A percentile compares a stretch with the other conserved stretches of the same genome.
Conservation (phyloP, 2,888 invertebrate species). For the Eupithecia pulchellata region DNA sequence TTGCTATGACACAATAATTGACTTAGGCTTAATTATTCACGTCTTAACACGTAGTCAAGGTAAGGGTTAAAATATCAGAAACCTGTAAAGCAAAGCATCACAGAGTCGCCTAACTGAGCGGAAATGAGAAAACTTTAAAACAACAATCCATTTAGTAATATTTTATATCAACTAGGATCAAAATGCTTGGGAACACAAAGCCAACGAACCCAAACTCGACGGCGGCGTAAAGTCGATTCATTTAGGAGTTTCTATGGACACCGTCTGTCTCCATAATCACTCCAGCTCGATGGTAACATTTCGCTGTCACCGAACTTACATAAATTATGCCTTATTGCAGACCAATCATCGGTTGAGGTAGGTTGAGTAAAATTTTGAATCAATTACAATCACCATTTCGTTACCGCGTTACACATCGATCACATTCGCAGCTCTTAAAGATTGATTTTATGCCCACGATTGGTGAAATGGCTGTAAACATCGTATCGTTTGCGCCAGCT, state of each 20-base stretch:
- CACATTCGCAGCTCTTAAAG: constrained; percentile 8
- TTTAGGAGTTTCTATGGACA: too few relatives aligned
- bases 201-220: too few relatives aligned
- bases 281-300: too few relatives aligned
- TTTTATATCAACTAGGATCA: not conserved
- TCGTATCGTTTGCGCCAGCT: constrained; percentile 10
- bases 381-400: constrained; percentile 2
- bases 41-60: not conserved
- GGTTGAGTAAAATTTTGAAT: constrained; percentile 4
- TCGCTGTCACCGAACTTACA: too few relatives aligned
- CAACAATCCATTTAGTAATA: too few relatives aligned
- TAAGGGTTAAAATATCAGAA: not conserved
- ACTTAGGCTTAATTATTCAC: not conserved
- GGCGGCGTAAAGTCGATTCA: too few relatives aligned
- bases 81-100: not conserved
- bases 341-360: too few relatives aligned
- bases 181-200: too few relatives aligned
- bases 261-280: too few relatives aligned
- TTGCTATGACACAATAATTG: constrained; percentile 27
- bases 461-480: constrained; percentile 22
- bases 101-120: not conserved
- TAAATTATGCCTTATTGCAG: too few relatives aligned
- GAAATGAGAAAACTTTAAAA: too few relatives aligned
- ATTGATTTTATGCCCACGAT: constrained; percentile 7
- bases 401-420: not conserved